These are phyloP conservation scores for Hyppa rectilinea DNA, from an alignment of 2,888 invertebrate genomes.

Conservation along the genomic window DNA sequence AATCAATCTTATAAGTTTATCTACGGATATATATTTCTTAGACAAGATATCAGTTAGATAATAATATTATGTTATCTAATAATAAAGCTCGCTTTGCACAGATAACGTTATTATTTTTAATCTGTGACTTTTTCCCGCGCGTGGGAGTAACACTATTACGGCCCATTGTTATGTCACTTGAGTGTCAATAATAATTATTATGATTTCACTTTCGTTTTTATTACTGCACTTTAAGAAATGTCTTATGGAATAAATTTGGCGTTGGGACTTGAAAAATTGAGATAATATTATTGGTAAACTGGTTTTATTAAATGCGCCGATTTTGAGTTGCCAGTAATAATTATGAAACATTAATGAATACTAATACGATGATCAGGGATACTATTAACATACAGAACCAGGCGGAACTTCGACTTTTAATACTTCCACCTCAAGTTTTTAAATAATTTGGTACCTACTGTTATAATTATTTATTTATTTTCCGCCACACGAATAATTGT, in stretches of 20 bases:
- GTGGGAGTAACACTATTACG: constrained; percentile 56
- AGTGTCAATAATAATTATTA: constrained; percentile 67
- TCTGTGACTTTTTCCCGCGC: constrained; percentile 65
- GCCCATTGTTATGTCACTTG: constrained; percentile 65
- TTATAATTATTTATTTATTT: background rate
- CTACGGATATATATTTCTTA: constrained; percentile 51
- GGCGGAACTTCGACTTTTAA: background rate
- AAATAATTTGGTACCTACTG: background rate
- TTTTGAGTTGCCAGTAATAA: background rate
- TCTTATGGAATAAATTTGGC: constrained; percentile 45
- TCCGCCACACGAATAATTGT: constrained; percentile 14
- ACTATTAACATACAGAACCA: background rate
- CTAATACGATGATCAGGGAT: background rate
- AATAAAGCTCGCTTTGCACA: constrained; percentile 53
- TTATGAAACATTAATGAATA: background rate
- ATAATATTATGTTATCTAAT: constrained; percentile 53
- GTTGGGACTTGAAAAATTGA: constrained; percentile 15
- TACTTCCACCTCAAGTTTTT: background rate
- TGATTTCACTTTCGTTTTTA: constrained; percentile 59
- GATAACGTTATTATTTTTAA: constrained; percentile 67
- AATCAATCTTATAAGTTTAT: constrained; percentile 64
- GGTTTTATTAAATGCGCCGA: background rate
- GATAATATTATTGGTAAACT: constrained; percentile 8
- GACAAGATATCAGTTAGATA: constrained; percentile 63
- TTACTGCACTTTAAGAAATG: constrained; percentile 39